Evolutionary conservation across 1,140 invertebrate genomes (phyloP), one percentile per base, ranked within the genome.

Genomic region (Drosophila tristis): DNA sequence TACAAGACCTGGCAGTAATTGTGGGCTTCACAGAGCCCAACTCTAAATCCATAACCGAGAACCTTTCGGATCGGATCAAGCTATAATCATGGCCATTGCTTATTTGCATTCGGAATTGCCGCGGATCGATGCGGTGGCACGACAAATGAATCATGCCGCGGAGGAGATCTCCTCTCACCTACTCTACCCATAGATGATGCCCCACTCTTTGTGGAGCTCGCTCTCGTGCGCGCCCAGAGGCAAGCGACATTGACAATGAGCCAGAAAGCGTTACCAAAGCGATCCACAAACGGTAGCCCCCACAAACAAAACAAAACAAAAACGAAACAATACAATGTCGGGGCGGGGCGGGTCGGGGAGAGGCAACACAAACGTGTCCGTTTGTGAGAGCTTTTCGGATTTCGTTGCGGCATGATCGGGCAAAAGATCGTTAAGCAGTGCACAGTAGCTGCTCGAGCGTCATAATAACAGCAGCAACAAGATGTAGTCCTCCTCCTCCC

Each of bases 391-490:
- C 82, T 87, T 87, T 87, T 87, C 35, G 84, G 79, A 77, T 89
- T 87, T 62, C 80, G 76, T 76, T 87, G 79, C 68, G 62, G 84
- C 78, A 87, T 89, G 84, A 89, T 87, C 84, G 64, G 82, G 78
- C 84, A 89, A 89, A 81, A 74, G 72, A 89, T 89, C 84, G 84
- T 89, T 89, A 89, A 89, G 79, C 80, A 80, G 64, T 89, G 84
- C 84, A 89, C 84, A 89, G 84, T 89, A 89, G 84, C 84, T 89
- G 76, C 79, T 84, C 71, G 76, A 89, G 84, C 84, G 79, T 89
- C 84, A 89, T 89, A 89, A 89, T 89, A 89, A 89, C 79, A 82
- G 84, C 84, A 89, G 78, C 84, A 89, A 89, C 84, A 89, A 87
- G 77, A 80, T 85, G 80, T 85, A 68, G 62, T 29, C 29, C 63